Percentiles rank a stretch among this genome's conserved stretches.
These are phyloP conservation scores for Cremastinae sp. DNA, from an alignment of 2,888 invertebrate genomes.

Conservation along the genomic window DNA sequence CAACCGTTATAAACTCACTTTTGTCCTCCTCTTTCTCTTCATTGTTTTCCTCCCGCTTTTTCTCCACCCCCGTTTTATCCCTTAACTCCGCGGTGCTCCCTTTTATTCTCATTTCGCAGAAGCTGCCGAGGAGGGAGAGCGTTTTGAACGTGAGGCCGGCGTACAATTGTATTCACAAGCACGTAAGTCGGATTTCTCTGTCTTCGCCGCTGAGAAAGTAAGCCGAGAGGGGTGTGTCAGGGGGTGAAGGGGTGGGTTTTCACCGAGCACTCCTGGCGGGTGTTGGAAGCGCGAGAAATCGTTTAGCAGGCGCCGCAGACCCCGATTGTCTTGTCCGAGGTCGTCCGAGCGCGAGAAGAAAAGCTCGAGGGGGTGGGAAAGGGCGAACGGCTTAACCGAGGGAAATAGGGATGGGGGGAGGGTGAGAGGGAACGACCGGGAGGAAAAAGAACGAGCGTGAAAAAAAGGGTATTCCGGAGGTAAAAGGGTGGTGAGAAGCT, in stretches of 20 bases:
- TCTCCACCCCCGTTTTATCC: slow-evolving; percentile 10
- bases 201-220: too few relatives aligned
- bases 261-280: slow-evolving; percentile 4
- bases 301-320: slow-evolving; percentile 60
- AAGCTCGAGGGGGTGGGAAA: slow-evolving; percentile 27
- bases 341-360: slow-evolving; percentile 56
- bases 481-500: slow-evolving; percentile 3
- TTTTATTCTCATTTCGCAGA: slow-evolving; percentile 68
- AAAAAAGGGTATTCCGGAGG: background rate
- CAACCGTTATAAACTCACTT: slow-evolving; percentile 47
- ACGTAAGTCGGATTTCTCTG: slow-evolving; percentile 72
- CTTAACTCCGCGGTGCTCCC: slow-evolving; percentile 40
- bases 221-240: slow-evolving; percentile 8
- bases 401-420: slow-evolving; percentile 1
- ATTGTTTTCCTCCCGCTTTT: slow-evolving; percentile 4
- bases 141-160: slow-evolving; percentile 74
- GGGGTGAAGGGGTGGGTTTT: slow-evolving; percentile 1
- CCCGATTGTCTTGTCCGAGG: slow-evolving; percentile 63
- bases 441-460: slow-evolving; percentile 6
- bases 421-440: slow-evolving; percentile 28
- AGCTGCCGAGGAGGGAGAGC: slow-evolving; percentile 75
- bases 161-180: slow-evolving; percentile 77
- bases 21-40: slow-evolving; percentile 34
- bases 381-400: slow-evolving; percentile 41
- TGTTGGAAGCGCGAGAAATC: slow-evolving; percentile 48